A percentile compares a stretch with the other conserved stretches of the same genome.
These are phyloP conservation scores for Drosophila tsacasi DNA, from an alignment of 1,140 invertebrate genomes.

Conservation along the genomic window DNA sequence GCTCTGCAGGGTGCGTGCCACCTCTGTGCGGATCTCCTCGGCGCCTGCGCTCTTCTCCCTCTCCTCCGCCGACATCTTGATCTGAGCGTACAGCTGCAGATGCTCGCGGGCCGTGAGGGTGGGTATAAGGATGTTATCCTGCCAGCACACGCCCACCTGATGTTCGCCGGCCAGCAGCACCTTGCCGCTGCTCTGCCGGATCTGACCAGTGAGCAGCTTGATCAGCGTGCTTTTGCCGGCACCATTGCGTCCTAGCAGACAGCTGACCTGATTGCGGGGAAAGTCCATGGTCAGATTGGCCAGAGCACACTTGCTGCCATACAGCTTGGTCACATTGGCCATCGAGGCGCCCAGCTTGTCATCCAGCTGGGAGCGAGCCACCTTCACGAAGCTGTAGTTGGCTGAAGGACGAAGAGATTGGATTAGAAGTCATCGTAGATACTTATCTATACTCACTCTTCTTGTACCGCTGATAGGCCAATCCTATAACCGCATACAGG, in stretches of 20 bases:
- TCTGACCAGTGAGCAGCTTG: slow-evolving; percentile 89
- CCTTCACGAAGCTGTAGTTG: slow-evolving; percentile 74
- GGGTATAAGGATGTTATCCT: slow-evolving; percentile 93
- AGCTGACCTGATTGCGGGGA: slow-evolving; percentile 88
- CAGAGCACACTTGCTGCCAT: slow-evolving; percentile 86
- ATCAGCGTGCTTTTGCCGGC: slow-evolving; percentile 94
- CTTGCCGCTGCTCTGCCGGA: slow-evolving; percentile 87
- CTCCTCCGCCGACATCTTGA: slow-evolving; percentile 61
- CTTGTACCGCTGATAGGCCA: slow-evolving; percentile 74
- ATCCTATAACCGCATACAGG: slow-evolving; percentile 86
- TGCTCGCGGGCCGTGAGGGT: slow-evolving; percentile 93
- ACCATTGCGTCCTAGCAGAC: slow-evolving; percentile 94
- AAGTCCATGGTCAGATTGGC: slow-evolving; percentile 88
- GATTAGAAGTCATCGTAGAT: neutral
- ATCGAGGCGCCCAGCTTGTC: slow-evolving; percentile 86
- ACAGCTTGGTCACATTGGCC: slow-evolving; percentile 86
- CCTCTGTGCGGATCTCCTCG: slow-evolving; percentile 39
- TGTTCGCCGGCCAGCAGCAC: slow-evolving; percentile 85
- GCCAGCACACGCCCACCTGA: slow-evolving; percentile 92
- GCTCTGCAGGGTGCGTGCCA: slow-evolving; percentile 86
- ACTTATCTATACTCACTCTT: slow-evolving; percentile 53
- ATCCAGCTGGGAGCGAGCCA: slow-evolving; percentile 70
- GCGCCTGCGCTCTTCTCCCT: neutral
- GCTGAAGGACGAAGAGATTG: slow-evolving; percentile 20
- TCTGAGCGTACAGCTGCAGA: slow-evolving; percentile 90